Percentiles rank a stretch among this genome's conserved stretches.
Evolutionary conservation across 2,113 vertebrate species (phyloP).

Genomic region (Neomonachus schauinslandi): DNA sequence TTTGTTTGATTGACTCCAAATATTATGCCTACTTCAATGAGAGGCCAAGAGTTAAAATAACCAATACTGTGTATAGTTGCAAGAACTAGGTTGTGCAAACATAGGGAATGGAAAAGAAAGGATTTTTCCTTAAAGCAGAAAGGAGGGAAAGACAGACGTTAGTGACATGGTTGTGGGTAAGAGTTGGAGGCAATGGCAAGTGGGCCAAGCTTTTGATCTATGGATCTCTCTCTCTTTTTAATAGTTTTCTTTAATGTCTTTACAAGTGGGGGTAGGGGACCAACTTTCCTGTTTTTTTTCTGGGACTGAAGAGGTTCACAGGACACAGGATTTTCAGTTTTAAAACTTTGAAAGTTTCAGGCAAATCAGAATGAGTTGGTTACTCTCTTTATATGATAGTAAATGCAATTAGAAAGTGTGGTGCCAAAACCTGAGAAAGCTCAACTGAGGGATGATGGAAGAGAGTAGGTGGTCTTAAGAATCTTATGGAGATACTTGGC

Average conservation of each 20-base stretch:
- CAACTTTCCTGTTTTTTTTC: not conserved
- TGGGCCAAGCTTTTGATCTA: not conserved
- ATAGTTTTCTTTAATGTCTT: not conserved
- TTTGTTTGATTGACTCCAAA: not conserved
- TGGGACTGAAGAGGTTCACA: not conserved
- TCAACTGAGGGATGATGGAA: not conserved
- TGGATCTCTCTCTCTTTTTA: not conserved
- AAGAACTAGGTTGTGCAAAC: not conserved
- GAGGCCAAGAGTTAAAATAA: not conserved
- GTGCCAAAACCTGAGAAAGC: not conserved
- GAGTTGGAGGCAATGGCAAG: not conserved
- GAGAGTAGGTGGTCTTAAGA: not conserved
- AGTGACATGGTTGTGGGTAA: not conserved
- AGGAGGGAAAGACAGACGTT: not conserved
- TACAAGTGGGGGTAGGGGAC: not conserved
- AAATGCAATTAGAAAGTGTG: not conserved
- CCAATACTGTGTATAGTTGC: not conserved
- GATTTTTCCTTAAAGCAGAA: not conserved
- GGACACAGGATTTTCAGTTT: not conserved
- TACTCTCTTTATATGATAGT: not conserved
- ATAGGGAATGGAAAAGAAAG: not conserved
- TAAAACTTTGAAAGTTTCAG: not conserved
- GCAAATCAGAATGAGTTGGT: not conserved
- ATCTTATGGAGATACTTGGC: not conserved
- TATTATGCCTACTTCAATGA: not conserved